These are phyloP conservation scores for Crossocerus cetratus DNA, from an alignment of 2,888 invertebrate genomes.

Conservation along the genomic window DNA sequence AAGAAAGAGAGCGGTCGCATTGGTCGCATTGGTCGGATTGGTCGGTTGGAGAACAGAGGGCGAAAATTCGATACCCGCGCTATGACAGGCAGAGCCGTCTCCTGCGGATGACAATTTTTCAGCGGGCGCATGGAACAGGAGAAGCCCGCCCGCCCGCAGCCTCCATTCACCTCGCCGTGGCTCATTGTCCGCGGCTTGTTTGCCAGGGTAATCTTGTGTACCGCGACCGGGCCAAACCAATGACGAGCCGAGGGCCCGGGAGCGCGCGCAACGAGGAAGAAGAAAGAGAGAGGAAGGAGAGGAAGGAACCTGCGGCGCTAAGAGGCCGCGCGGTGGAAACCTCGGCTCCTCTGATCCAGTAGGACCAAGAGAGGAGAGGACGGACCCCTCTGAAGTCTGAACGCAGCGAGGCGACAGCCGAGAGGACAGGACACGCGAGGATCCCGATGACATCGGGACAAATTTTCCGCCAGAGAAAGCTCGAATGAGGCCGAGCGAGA, in stretches of 20 bases:
- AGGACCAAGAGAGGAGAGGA: too few species aligned
- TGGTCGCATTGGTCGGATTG: too few species aligned
- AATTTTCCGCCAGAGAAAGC: conserved; percentile 76
- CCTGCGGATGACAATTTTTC: conserved; percentile 66
- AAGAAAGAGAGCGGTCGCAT: too few species aligned
- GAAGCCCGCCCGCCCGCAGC: conserved; percentile 18
- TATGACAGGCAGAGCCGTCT: conserved; percentile 61
- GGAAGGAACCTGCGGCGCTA: conserved; percentile 53
- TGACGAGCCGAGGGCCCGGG: too few species aligned
- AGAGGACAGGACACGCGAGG: not conserved
- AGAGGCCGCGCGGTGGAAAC: conserved; percentile 24
- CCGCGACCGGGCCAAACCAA: conserved; percentile 16
- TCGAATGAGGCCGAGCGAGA: conserved; percentile 67
- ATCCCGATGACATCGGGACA: conserved; percentile 68
- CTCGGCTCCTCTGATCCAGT: conserved; percentile 8
- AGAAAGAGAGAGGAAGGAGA: conserved; percentile 13
- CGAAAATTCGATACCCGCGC: conserved; percentile 72
- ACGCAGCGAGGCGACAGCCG: not conserved
- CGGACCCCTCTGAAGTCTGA: conserved; percentile 3
- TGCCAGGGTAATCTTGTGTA: conserved; percentile 71
- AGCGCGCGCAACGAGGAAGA: too few species aligned
- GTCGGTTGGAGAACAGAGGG: conserved; percentile 14
- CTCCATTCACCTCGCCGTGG: conserved; percentile 48
- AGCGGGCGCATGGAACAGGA: conserved; percentile 46
- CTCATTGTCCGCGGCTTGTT: conserved; percentile 73